phyloP scores from a whole-genome alignment of 1,140 invertebrate species.

The Neelides sp. region DNA sequence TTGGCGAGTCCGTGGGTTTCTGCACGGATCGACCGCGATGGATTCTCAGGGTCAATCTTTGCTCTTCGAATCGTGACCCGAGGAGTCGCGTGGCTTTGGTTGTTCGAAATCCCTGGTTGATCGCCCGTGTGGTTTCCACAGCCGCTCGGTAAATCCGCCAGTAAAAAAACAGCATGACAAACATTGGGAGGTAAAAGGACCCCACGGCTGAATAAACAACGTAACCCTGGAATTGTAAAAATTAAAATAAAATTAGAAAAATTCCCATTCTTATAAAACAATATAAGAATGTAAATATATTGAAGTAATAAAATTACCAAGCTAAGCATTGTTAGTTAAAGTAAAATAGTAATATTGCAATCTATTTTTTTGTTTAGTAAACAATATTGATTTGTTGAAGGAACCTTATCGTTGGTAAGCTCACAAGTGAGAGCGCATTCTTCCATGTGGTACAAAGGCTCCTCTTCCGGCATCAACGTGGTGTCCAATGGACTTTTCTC shows the following conservation, averaged over 20 bases:
- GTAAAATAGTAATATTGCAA: no score
- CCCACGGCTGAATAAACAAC: conserved; percentile 78
- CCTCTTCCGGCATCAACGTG: background rate
- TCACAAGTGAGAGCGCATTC: conserved; percentile 71
- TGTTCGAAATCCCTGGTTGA: conserved; percentile 77
- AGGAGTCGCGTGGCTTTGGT: conserved; percentile 54
- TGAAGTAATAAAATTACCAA: no score
- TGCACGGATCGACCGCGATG: conserved; percentile 62
- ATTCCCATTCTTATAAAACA: no score
- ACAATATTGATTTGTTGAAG: no score
- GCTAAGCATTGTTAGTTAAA: no score
- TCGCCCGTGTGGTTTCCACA: conserved; percentile 72
- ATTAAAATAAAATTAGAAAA: no score
- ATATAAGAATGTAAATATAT: no score
- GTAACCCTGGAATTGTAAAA: conserved; percentile 36
- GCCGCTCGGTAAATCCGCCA: conserved; percentile 88
- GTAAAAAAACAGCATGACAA: conserved; percentile 94
- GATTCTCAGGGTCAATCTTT: conserved; percentile 77
- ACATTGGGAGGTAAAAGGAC: conserved; percentile 91
- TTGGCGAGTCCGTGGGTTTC: conserved; percentile 23
- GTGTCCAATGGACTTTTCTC: background rate
- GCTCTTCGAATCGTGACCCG: conserved; percentile 63
- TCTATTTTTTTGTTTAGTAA: no score
- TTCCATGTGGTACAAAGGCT: conserved; percentile 9
- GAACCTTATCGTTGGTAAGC: conserved; percentile 71